Conservation (phyloP, 2,797 vertebrate species). For the Galagoides demidoff region DNA sequence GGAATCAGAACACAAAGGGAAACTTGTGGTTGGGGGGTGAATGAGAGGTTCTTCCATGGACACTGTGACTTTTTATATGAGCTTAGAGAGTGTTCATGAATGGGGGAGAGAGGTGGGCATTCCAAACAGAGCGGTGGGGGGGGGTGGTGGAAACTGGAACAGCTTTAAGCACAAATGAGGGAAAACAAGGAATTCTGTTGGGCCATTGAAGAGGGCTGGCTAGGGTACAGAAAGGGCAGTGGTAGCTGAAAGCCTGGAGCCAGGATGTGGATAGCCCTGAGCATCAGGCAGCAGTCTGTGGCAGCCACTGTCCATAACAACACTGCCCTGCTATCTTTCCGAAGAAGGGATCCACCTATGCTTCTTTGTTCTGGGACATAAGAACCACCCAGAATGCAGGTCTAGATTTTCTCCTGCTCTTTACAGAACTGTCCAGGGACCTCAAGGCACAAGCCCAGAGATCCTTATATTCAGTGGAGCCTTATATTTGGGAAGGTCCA, state of each 20-base stretch:
- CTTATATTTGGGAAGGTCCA: not conserved
- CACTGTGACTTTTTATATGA: not conserved
- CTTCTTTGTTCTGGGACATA: not conserved
- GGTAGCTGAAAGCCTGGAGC: not conserved
- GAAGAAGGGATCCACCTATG: not conserved
- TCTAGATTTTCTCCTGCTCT: not conserved
- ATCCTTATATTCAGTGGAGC: not conserved
- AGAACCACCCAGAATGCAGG: not conserved
- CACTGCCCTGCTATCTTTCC: not conserved
- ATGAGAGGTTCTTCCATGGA: not conserved
- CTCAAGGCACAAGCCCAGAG: not conserved
- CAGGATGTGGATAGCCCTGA: not conserved
- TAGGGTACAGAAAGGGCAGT: rapidly evolving
- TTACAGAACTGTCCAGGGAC: not conserved
- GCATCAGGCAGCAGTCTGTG: not conserved
- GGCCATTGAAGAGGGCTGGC: not conserved
- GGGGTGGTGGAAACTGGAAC: not conserved
- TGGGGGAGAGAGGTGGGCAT: not conserved
- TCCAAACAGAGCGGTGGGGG: not conserved
- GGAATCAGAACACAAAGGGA: not conserved
- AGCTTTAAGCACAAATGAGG: not conserved
- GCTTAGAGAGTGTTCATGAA: not conserved
- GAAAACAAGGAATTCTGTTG: not conserved
- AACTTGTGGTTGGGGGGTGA: not conserved
- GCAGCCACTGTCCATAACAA: not conserved